Evolutionary conservation across 2,888 invertebrate species (phyloP).

Genomic region (Baronia brevicornis): DNA sequence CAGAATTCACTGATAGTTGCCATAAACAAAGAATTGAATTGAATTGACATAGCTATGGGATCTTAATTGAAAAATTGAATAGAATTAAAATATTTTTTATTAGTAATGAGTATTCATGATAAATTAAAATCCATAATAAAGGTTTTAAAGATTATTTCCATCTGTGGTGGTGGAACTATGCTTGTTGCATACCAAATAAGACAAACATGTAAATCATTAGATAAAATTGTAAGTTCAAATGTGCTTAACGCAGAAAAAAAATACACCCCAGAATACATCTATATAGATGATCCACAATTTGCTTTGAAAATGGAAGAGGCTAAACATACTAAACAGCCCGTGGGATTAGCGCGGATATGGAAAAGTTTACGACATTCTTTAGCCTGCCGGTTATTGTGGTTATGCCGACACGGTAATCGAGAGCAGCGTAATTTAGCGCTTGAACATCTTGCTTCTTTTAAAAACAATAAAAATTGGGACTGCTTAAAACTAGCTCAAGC

Average conservation of each 20-base stretch:
- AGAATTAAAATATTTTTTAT: neutral
- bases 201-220: conserved; percentile 38
- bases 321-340: conserved; percentile 35
- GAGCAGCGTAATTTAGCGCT: conserved; percentile 79
- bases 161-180: conserved; percentile 37
- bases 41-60: conserved; percentile 3
- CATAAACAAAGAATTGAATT: too few relatives aligned
- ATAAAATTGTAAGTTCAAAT: conserved; percentile 48
- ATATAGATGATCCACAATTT: conserved; percentile 62
- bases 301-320: conserved; percentile 42
- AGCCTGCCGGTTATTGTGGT: conserved; percentile 79
- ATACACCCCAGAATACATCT: conserved; percentile 57
- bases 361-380: conserved; percentile 78
- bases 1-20: too few relatives aligned
- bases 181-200: conserved; percentile 44
- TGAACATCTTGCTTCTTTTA: conserved; percentile 78
- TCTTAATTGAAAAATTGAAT: neutral
- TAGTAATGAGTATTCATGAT: conserved; percentile 43
- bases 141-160: conserved; percentile 37
- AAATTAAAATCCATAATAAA: conserved; percentile 40
- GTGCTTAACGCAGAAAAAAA: conserved; percentile 61
- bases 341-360: conserved; percentile 67
- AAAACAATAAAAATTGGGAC: conserved; percentile 80
- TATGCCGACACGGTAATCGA: conserved; percentile 79
- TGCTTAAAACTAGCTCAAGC: conserved; percentile 86